These are phyloP conservation scores for Anarrhichthys ocellatus DNA, from an alignment of 2,113 vertebrate species.

Conservation along the genomic window DNA sequence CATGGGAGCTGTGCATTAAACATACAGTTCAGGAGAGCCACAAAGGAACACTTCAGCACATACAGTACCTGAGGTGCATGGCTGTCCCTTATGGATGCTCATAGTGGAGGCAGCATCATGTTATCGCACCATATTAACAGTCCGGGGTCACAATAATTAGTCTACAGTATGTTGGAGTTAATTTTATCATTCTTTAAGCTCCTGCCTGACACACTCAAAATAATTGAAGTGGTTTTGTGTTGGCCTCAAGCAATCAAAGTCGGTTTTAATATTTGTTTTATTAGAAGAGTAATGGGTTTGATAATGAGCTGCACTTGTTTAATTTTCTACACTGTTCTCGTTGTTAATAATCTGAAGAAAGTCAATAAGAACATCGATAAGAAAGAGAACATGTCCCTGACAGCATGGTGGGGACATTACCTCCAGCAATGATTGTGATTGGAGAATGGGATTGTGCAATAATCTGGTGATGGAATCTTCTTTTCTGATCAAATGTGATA, in stretches of 20 bases:
- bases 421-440: conserved; percentile 15
- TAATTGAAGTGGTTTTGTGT: conserved; percentile 7
- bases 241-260: conserved; percentile 26
- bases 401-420: conserved; percentile 14
- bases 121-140: conserved; percentile 30
- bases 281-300: conserved; percentile 8
- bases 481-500: not conserved
- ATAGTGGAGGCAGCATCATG: conserved; percentile 25
- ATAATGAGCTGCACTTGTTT: conserved; percentile 24
- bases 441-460: conserved; percentile 3
- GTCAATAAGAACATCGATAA: conserved; percentile 45
- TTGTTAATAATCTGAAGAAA: conserved; percentile 39
- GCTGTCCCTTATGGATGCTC: conserved; percentile 9
- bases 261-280: conserved; percentile 30
- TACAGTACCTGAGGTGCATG: not conserved
- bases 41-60: conserved; percentile 27
- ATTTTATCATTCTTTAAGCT: conserved; percentile 5
- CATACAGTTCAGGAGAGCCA: conserved; percentile 37
- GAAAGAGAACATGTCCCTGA: conserved; percentile 21
- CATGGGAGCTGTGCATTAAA: conserved; percentile 66
- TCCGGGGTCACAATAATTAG: conserved; percentile 26
- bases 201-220: not conserved
- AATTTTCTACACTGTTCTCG: not conserved
- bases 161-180: not conserved
- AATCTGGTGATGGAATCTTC: not conserved